Evolutionary conservation across 2,888 invertebrate genomes (phyloP), one percentile per base, ranked within the genome.

Genomic region (Koerneria pararmatus): DNA sequence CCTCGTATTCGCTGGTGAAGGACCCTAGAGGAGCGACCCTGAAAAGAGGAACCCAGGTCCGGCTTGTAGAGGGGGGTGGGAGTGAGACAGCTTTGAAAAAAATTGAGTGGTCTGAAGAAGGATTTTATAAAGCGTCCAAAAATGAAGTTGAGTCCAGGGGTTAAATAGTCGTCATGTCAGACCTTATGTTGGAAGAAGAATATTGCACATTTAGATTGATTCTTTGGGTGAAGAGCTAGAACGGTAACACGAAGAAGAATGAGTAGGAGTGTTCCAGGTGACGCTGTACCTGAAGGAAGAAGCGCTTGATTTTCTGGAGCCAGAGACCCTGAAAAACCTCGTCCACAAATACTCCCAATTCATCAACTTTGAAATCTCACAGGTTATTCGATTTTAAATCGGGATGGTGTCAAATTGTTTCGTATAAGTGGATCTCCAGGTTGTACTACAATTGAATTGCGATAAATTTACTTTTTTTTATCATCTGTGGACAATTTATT

Each of bases 271-370:
- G 8, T 60, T 60, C 6, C 78, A 82, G 69, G 85, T 85, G 84
- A 91, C 91, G 77, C 87, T 98, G 77, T 89, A 93, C 83, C 86
- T 98, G 85, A 98, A 99, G 86, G 93, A 97, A 78, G 98, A 98
- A 87, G 95, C 97, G 31, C 88, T 90, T 75, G 97, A 97, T 86
- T 98, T 91, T 88, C 86, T 97, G 82, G 95, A 98, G 85, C 89
- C 91, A 73, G 91, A 92, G 82, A 93, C 93, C 0, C 88, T 98
- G 76, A 90, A 90, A 80, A 89, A 90, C 78, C 88, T 98, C 69
- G 91, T 99, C 71, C 91, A 91, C 86, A 98, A 97, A 86, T 99
- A 98, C 87, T 95, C 95, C 4, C 74, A 99, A 87, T 98, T 99
- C 86, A 99, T 99, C 85, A 98, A 95, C 86, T 99, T 98, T 89